Evolutionary conservation across 1,140 invertebrate genomes (phyloP).

Genomic region (Diprion similis): DNA sequence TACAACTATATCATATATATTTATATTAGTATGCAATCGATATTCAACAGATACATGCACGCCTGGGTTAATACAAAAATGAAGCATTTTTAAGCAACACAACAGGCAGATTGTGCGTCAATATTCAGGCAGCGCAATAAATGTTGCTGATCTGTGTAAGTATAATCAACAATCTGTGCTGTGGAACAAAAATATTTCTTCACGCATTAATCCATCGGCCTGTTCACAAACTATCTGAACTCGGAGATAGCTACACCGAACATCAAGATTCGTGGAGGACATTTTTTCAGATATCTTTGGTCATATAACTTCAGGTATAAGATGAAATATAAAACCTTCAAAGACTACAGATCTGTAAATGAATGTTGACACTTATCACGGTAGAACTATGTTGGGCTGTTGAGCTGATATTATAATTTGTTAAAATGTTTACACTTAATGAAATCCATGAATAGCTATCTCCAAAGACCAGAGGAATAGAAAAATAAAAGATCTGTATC

Average conservation of each 20-base stretch:
- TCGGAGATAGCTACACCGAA: not conserved
- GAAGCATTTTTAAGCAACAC: not conserved
- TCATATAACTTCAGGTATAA: no score
- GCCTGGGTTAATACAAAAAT: not conserved
- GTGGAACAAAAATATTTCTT: not conserved
- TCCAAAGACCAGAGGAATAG: not conserved
- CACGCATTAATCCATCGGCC: not conserved
- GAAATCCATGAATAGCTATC: not conserved
- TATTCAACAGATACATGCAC: conserved; percentile 8
- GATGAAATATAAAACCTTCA: no score
- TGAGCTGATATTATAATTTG: no score
- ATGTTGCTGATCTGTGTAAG: not conserved
- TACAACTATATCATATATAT: not conserved
- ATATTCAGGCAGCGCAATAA: not conserved
- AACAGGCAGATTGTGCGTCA: not conserved
- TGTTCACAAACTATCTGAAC: not conserved
- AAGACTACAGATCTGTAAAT: no score
- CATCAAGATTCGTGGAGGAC: no score
- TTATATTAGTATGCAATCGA: not conserved
- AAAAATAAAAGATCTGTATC: not conserved
- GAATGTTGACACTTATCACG: no score
- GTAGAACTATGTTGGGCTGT: no score
- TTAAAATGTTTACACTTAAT: no score
- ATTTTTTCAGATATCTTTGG: no score
- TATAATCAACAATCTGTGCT: not conserved